A percentile compares a stretch with the other conserved stretches of the same genome.
phyloP scores from a whole-genome alignment of 2,888 invertebrate species.

The Euplagia quadripunctaria region DNA sequence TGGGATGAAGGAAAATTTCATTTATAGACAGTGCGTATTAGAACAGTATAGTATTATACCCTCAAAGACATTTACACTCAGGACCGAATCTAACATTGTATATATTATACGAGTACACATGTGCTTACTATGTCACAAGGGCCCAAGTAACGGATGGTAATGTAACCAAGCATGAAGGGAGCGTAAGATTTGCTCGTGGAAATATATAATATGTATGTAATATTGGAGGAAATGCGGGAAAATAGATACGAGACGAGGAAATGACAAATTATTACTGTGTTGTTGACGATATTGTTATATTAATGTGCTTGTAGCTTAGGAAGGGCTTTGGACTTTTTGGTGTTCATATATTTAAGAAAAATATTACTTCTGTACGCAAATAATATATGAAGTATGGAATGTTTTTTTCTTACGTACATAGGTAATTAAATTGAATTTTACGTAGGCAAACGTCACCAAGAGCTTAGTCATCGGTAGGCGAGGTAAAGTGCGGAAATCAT shows the following conservation, averaged over 20 bases:
- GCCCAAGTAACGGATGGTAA: conserved; percentile 13
- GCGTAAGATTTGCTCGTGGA: conserved; percentile 43
- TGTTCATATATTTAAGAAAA: too few relatives aligned
- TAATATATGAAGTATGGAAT: conserved; percentile 8
- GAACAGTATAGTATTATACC: too few relatives aligned
- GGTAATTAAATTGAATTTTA: conserved; percentile 18
- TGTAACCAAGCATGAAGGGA: conserved; percentile 58
- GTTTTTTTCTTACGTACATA: conserved; percentile 4
- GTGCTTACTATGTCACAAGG: too few relatives aligned
- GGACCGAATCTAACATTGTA: too few relatives aligned
- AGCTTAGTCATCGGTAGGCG: too few relatives aligned
- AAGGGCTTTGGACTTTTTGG: conserved; percentile 8
- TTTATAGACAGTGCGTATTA: too few relatives aligned
- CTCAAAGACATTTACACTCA: too few relatives aligned
- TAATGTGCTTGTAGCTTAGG: conserved; percentile 26
- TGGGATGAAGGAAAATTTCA: too few relatives aligned
- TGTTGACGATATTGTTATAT: conserved; percentile 35
- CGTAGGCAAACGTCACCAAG: not conserved
- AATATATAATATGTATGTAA: conserved; percentile 43
- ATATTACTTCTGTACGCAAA: conserved; percentile 14
- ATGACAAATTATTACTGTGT: conserved; percentile 51
- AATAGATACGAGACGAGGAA: conserved; percentile 37
- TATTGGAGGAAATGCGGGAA: conserved; percentile 47
- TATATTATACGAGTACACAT: too few relatives aligned
- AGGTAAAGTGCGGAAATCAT: too few relatives aligned